Conservation (phyloP, 2,888 invertebrate genomes). For the Luperina nickerlii region DNA sequence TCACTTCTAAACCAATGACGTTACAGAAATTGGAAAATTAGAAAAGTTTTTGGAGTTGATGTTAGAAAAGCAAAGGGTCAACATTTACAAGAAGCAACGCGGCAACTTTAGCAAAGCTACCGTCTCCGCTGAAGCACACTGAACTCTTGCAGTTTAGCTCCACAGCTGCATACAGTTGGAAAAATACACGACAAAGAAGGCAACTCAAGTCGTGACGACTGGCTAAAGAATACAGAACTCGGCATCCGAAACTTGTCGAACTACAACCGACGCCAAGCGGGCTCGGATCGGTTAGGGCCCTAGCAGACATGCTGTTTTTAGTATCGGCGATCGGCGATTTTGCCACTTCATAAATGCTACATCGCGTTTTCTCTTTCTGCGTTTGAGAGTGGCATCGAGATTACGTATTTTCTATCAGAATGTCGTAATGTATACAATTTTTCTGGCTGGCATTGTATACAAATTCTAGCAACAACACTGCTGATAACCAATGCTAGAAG, state of each 20-base stretch:
- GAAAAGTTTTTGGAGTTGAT: neutral
- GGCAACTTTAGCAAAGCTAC: slow-evolving; percentile 14
- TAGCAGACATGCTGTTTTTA: slow-evolving; percentile 8
- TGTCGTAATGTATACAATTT: neutral
- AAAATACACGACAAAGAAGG: slow-evolving; percentile 36
- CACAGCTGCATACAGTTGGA: slow-evolving; percentile 18
- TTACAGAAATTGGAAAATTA: neutral
- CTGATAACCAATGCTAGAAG: neutral
- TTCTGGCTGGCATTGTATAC: neutral
- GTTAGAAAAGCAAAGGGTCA: slow-evolving; percentile 8
- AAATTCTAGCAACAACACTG: neutral
- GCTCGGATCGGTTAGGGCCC: slow-evolving; percentile 9
- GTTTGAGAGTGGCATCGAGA: neutral
- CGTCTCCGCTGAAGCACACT: neutral
- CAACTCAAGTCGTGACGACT: slow-evolving; percentile 24
- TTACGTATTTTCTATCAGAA: neutral
- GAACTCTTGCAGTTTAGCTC: slow-evolving; percentile 14
- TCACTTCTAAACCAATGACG: neutral
- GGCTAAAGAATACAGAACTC: slow-evolving; percentile 30
- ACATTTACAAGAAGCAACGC: slow-evolving; percentile 24
- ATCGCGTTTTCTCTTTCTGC: neutral
- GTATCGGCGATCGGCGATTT: neutral
- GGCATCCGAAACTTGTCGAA: slow-evolving; percentile 37
- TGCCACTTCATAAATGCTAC: neutral
- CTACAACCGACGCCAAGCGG: slow-evolving; percentile 6